Percentiles rank a stretch among this genome's conserved stretches.
These are phyloP conservation scores for Protophormia terraenovae DNA, from an alignment of 2,888 invertebrate species.

Conservation along the genomic window DNA sequence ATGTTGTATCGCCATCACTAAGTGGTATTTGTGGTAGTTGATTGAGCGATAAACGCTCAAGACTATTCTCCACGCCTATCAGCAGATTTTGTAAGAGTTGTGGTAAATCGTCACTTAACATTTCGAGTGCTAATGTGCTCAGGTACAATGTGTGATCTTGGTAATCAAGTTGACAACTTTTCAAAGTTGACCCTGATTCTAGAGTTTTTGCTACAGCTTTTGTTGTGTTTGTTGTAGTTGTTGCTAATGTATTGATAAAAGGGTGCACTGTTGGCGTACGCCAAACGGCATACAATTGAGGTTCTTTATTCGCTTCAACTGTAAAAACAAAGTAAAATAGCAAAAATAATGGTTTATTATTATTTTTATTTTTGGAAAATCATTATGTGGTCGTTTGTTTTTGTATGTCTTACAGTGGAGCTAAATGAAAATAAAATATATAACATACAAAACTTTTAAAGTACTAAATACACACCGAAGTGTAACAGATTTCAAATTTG, in stretches of 20 bases:
- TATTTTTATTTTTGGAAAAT: background rate
- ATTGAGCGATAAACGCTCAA: constrained; percentile 86
- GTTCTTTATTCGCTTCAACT: constrained; percentile 71
- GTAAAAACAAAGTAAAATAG: constrained; percentile 51
- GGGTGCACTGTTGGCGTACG: constrained; percentile 71
- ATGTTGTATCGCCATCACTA: constrained; percentile 41
- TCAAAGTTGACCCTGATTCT: constrained; percentile 72
- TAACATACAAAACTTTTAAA: no score
- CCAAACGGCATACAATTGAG: constrained; percentile 79
- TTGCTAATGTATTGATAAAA: constrained; percentile 7
- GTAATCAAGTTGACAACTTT: constrained; percentile 78
- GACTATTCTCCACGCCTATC: constrained; percentile 86
- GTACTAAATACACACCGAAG: no score
- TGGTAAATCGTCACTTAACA: constrained; percentile 83
- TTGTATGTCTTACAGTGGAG: background rate
- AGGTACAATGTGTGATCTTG: constrained; percentile 74
- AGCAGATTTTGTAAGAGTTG: constrained; percentile 85
- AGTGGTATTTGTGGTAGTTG: constrained; percentile 83
- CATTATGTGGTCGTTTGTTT: constrained; percentile 9
- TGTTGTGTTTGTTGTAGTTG: constrained; percentile 48
- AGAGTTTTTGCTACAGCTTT: background rate
- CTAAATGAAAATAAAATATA: background rate
- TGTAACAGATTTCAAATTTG: no score
- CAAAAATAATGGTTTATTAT: background rate
- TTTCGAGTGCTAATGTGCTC: constrained; percentile 80